Base-by-base conservation (phyloP, 2,113 vertebrate species). In the Chelonoidis abingdonii region DNA sequence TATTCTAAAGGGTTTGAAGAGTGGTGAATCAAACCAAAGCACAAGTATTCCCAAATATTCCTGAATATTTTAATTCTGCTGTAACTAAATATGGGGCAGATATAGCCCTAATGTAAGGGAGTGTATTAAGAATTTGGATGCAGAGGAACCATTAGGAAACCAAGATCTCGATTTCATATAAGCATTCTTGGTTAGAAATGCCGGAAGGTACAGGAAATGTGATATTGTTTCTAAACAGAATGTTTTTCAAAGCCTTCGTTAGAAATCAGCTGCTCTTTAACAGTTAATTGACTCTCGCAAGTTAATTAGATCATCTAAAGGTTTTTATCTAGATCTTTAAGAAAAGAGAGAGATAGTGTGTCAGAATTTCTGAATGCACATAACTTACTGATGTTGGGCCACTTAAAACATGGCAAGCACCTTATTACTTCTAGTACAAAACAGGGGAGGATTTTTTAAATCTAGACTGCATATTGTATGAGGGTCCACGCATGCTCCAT, bases 391-490 rank as follows among this genome's bases (percentile, higher is more conserved):
- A 10, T 89, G 1, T 35, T 72, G 56, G 14, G 85, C 22, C 8
- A 38, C 10, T 79, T 57, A 62, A 75, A 65, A 82, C 2, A 16
- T 53, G n/a, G 12, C 2, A 1, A 1, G n/a, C 69, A 80, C 59
- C 41, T 57, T 87, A 16, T n/a, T 19, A 69, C 24, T 76, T 94
- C 80, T 83, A 3, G 21, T 35, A 16, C 13, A 59, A 24, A 88
- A 65, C 0, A 7, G 8, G 13, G 16, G 56, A 38, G 10, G 44
- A 9, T 50, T 29, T 82, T 80, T 81, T 21, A 22, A 44, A 44
- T 49, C 31, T 12, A 0, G 35, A 47, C 19, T 86, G 11, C 2
- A 1, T 31, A 25, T 4, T 10, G 6, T 4, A 7, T 21, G 24
- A 35, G 19, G 13, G 57, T 72, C 38, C 3, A 87, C 52, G 17